Evolutionary conservation across 2,888 invertebrate species (phyloP).

Genomic region (Platerodrilus igneus): DNA sequence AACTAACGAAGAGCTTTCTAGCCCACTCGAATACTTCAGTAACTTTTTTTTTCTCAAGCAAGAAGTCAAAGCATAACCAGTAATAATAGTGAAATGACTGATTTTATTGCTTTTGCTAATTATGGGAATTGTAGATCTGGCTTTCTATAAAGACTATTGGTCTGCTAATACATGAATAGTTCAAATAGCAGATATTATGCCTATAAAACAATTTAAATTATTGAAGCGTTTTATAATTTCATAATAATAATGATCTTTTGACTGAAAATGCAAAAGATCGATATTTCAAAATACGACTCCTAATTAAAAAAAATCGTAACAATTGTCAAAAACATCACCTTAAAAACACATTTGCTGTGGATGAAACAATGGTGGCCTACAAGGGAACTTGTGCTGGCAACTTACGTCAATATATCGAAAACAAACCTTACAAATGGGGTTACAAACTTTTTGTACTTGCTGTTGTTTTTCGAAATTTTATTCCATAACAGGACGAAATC

Average conservation of each 20-base stretch:
- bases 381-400: slow-evolving; percentile 12
- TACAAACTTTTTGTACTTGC: slow-evolving; percentile 8
- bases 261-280: slow-evolving; percentile 14
- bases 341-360: slow-evolving; percentile 8
- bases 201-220: slow-evolving; percentile 23
- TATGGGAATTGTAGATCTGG: slow-evolving; percentile 21
- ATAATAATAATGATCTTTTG: slow-evolving; percentile 16
- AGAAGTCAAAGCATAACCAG: slow-evolving; percentile 8
- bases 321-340: slow-evolving; percentile 4
- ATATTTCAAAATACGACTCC: slow-evolving; percentile 13
- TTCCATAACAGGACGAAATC: slow-evolving; percentile 1
- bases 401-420: slow-evolving; percentile 11
- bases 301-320: slow-evolving; percentile 6
- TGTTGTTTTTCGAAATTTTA: slow-evolving; percentile 6
- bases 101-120: slow-evolving; percentile 15
- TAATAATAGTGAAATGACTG: slow-evolving; percentile 7
- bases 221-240: slow-evolving; percentile 19
- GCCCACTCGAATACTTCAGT: too few species aligned
- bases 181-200: slow-evolving; percentile 18
- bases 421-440: slow-evolving; percentile 9
- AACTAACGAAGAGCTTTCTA: too few species aligned
- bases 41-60: slow-evolving; percentile 13
- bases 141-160: slow-evolving; percentile 16
- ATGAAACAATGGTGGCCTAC: slow-evolving; percentile 11
- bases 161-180: slow-evolving; percentile 3